These are phyloP conservation scores for Microchirus variegatus DNA, from an alignment of 2,797 vertebrate species.

Conservation along the genomic window DNA sequence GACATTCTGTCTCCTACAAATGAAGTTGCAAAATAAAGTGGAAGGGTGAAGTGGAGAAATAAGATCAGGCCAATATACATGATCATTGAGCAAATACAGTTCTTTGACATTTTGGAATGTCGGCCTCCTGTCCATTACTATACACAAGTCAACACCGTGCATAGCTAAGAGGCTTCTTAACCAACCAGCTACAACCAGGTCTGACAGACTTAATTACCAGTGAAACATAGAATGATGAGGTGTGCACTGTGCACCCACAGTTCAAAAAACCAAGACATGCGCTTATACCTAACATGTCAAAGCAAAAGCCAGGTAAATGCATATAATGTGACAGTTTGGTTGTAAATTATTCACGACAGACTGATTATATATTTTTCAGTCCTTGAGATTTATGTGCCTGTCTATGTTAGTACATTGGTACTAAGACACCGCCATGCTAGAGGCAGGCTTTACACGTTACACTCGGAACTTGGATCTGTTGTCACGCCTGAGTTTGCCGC, in stretches of 20 bases:
- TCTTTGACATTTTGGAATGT: too few species aligned
- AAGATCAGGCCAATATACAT: too few species aligned
- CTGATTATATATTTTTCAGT: background rate
- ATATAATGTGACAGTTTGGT: background rate
- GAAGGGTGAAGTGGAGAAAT: too few species aligned
- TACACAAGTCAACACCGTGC: background rate
- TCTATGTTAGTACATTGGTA: background rate
- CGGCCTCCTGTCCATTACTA: too few species aligned
- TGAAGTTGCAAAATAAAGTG: too few species aligned
- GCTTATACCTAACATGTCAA: background rate
- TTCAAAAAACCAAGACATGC: background rate
- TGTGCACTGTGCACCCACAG: background rate
- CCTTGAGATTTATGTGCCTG: background rate
- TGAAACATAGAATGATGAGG: constrained; percentile 3
- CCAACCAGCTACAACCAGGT: background rate
- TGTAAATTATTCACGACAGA: background rate
- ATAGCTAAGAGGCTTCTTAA: background rate
- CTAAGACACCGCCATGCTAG: background rate
- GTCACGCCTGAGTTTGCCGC: too few species aligned
- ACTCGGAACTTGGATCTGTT: too few species aligned
- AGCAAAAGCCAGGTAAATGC: background rate
- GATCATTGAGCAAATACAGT: too few species aligned
- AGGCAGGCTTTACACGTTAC: background rate
- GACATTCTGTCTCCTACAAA: too few species aligned
- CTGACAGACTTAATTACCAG: constrained; percentile 6